Evolutionary conservation across 2,888 invertebrate species (phyloP), one percentile per base, ranked within the genome.

Genomic region (Lepidonotus clava): DNA sequence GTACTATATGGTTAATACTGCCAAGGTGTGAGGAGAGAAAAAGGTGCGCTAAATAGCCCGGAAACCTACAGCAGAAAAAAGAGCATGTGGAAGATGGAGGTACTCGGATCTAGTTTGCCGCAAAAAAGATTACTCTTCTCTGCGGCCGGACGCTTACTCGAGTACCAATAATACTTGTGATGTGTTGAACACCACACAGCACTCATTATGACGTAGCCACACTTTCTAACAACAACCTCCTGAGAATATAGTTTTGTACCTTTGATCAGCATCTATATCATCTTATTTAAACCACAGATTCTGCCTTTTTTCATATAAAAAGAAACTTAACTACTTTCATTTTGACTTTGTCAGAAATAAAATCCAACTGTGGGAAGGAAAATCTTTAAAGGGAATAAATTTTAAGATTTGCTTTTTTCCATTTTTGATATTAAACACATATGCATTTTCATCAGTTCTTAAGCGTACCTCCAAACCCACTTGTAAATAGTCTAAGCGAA

Each of bases 1-100:
- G 71, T n/a, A n/a, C n/a, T n/a, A 71, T 71, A 71, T 38, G n/a
- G 71, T 34, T 71, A 71, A 71, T 71, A 71, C 71, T 71, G 71
- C 34, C 71, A 18, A 71, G 71, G 71, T 36, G 46, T 80, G 51
- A 21, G 51, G 51, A 51, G 51, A 51, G 51, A 21, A 21, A 80
- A n/a, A 80, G 24, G 80, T 80, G 80, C 46, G 28, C 46, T 80
- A 80, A 24, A 41, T 41, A 80, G 80, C 80, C 80, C 46, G 80
- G 80, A 34, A 80, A 46, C 46, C 80, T 80, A 80, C 80, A 80
- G 80, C 80, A 80, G 80, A 18, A 40, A 41, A 28, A 34, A 34
- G 61, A n/a, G 80, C 32, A n/a, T n/a, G 46, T 11, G 28, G 80
- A 80, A 80, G 46, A 34, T 80, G 80, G 80, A 80, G 80, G 46